Base-by-base conservation (phyloP, 1,140 invertebrate species). In the Mizuhopecten yessoensis region DNA sequence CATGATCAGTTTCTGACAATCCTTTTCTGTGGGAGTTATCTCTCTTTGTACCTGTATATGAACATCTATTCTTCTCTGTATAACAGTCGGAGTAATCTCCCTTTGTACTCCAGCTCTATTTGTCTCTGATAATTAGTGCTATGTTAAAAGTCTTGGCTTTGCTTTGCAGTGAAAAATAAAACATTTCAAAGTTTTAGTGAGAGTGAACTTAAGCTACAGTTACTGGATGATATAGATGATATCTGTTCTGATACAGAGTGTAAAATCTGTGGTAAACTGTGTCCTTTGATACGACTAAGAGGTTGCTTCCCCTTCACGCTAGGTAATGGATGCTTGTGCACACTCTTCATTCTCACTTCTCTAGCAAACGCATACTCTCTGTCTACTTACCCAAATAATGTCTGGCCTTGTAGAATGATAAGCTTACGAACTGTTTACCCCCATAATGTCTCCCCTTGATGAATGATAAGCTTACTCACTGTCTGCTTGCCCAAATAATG, bases 241-340 rank as follows among this genome's bases (percentile, higher is more conserved):
- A 49, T 20, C 20, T 49, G 45, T 49, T 10, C 20, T 49, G 45
- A 49, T 49, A 75, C n/a, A 29, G 36, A 39, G n/a, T 39, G 36
- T 39, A 3, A 75, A n/a, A 11, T 7, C 29, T n/a, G 5, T 17
- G 3, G 57, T 75, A 75, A 75, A 75, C 57, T 75, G 57, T 29
- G 57, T 75, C n/a, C 42, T 75, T n/a, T 75, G n/a, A 75, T 75
- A 1, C n/a, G 29, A 9, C 57, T 75, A 17, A 5, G 57, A 75
- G 57, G 57, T 75, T 75, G 9, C 29, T 75, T 75, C 9, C 57
- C n/a, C 57, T 29, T 75, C 57, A 75, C 57, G 17, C 17, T 75
- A 75, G 57, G 57, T 75, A n/a, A 75, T 75, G 57, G 57, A 29
- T 29, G 57, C 57, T 75, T 75, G 5, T 75, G 57, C 57, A 75